Evolutionary conservation across 2,888 invertebrate genomes (phyloP).

Genomic region (Nomada lathburiana): DNA sequence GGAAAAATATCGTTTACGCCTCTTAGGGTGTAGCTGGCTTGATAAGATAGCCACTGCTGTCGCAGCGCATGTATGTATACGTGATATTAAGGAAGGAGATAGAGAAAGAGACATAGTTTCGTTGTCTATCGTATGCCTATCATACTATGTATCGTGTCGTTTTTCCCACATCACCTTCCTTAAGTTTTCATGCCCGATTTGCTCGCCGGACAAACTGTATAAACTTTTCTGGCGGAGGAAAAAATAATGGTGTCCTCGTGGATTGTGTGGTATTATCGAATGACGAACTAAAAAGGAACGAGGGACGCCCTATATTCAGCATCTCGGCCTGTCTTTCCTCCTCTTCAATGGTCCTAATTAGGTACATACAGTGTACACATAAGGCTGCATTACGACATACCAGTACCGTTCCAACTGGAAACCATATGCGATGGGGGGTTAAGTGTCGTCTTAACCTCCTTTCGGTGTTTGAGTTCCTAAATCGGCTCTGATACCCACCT

Average conservation of each 20-base stretch:
- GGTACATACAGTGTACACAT: constrained; percentile 65
- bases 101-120: constrained; percentile 54
- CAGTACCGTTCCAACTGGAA: constrained; percentile 70
- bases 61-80: constrained; percentile 33
- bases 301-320: constrained; percentile 61
- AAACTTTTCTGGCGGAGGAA: neutral
- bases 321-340: constrained; percentile 58
- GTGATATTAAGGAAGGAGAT: constrained; percentile 60
- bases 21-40: constrained; percentile 71
- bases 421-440: constrained; percentile 71
- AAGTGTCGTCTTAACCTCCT: constrained; percentile 74
- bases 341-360: constrained; percentile 73
- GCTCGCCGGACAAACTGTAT: constrained; percentile 13
- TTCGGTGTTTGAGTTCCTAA: constrained; percentile 66
- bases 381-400: constrained; percentile 68
- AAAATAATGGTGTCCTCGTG: constrained; percentile 6
- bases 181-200: constrained; percentile 1
- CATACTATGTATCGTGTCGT: constrained; percentile 27
- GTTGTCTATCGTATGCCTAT: constrained; percentile 21
- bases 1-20: constrained; percentile 76
- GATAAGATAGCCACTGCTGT: constrained; percentile 74
- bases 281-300: constrained; percentile 58
- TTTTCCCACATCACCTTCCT: constrained; percentile 39
- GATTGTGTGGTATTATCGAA: constrained; percentile 28
- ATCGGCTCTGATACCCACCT: constrained; percentile 50